Conservation (phyloP, 1,140 invertebrate genomes). For the Lithobius niger region DNA sequence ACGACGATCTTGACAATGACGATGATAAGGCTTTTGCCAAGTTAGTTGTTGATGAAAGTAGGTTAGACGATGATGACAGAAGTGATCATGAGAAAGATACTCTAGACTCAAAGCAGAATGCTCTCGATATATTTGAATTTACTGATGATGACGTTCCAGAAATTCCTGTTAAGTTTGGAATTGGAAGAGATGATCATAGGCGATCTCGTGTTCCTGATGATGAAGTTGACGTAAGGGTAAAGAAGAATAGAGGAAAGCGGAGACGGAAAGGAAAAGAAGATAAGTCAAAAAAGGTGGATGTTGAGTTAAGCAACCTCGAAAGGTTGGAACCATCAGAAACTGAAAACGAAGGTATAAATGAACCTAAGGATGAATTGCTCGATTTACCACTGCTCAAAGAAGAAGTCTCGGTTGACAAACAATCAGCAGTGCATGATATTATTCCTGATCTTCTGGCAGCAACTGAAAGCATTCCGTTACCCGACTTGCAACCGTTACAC, state of each 20-base stretch:
- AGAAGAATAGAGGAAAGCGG: slow-evolving; percentile 12
- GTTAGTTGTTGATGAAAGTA: background rate
- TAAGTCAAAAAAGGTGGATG: slow-evolving; percentile 24
- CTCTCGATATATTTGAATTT: slow-evolving; percentile 42
- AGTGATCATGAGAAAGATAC: slow-evolving; percentile 12
- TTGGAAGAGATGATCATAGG: slow-evolving; percentile 11
- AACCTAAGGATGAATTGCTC: no score
- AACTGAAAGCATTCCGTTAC: background rate
- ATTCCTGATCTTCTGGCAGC: background rate
- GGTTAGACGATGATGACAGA: background rate
- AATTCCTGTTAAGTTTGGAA: slow-evolving; percentile 15
- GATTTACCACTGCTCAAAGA: no score
- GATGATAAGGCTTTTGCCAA: background rate
- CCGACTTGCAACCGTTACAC: background rate
- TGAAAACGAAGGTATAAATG: no score
- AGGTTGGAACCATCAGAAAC: no score
- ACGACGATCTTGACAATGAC: background rate
- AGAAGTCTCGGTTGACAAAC: background rate
- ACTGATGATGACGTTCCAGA: slow-evolving; percentile 36
- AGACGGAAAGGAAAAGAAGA: slow-evolving; percentile 32
- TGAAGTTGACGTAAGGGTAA: slow-evolving; percentile 10
- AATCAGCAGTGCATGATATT: background rate
- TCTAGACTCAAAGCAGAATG: slow-evolving; percentile 15
- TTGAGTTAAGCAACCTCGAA: no score
- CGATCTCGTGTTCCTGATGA: slow-evolving; percentile 19